Evolutionary conservation across 2,797 vertebrate species (phyloP), one percentile per base, ranked within the genome.

Genomic region (Falco peregrinus): DNA sequence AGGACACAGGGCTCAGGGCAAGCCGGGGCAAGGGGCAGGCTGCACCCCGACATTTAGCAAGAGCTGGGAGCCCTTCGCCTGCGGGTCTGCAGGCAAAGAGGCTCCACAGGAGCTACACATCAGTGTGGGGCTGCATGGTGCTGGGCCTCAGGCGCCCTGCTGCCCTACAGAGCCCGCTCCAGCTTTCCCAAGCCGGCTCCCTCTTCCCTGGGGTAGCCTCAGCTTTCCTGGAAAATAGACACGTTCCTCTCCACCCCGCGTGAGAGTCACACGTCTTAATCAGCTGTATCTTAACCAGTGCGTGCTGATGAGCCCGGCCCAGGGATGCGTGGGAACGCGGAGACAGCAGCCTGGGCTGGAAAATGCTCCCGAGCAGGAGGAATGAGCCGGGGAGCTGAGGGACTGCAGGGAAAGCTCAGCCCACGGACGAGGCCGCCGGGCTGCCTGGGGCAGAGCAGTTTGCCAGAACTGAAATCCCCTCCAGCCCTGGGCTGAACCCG

Each of bases 271-370:
- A 9, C 63, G 19, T 45, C 59, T 51, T 82, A 84, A 81, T 53
- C 37, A 37, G 20, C 59, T 37, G 26, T 26, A 71, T 80, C 47
- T 70, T 60, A 90, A 94, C 59, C 78, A 82, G 75, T 4, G 4
- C 1, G 2, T 25, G 48, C 6, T 78, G 84, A 91, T 81, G 80
- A 89, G 91, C 71, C 70, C 13, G 68, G 77, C 89, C 91, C 78
- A 69, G 78, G 7, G 19, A 41, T 33, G 88, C 31, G 65, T 97
- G 95, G 95, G 95, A 95, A 83, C 3, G 13, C 39, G 43, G 33
- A 84, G 56, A 67, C 43, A 82, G 54, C 45, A 86, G 73, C 37
- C 28, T 3, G 87, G 48, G 67, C 64, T 51, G 81, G 84, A 50
- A 90, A 84, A 90, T 5, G 33, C 28, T 59, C 22, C 6, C 2